Base-by-base conservation (phyloP, 2,113 vertebrate species). In the Epinephelus fuscoguttatus region DNA sequence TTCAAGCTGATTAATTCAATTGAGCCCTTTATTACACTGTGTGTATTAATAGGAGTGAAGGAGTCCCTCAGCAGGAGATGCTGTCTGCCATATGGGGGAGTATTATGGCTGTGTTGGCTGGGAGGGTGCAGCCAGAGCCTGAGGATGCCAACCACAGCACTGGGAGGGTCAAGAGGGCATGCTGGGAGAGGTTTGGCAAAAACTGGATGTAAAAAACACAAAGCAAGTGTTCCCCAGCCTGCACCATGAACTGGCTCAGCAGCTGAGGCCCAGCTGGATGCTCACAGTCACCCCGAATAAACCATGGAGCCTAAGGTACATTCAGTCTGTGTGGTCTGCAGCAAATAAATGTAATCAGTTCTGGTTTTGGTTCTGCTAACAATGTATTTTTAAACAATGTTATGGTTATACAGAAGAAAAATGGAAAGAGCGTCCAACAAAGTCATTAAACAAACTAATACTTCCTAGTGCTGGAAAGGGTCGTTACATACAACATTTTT, bases 1-100 rank as follows among this genome's bases (percentile, higher is more conserved):
- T 81, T 89, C 92, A 83, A 86, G 92, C 88, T 85, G 91, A 92
- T 92, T 90, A 89, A 92, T 92, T 94, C 91, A 90, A 88, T 87
- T 78, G 84, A 86, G 84, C 84, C 84, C 74, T 89, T 93, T 91
- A 87, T 88, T 89, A 88, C 84, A 56, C 83, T 53, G 77, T 63
- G 84, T 66, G 86, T 89, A 84, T 86, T 84, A 81, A 87, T 81
- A 84, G 75, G 69, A 81, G 79, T 76, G 82, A 84, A 79, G 84
- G 82, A 86, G 84, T 82, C 85, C 85, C 89, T 86, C 91, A 91
- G 89, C 84, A 84, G 93, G 90, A 88, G 55, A 59, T 33, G 81
- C 63, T 87, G 88, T 70, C 71, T 81, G 86, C 89, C 91, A 89
- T 92, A 91, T 91, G 92, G 87, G 82, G 79, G 85, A 85, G 82